phyloP scores from a whole-genome alignment of 1,140 invertebrate species.

The Dendroctonus ponderosae region DNA sequence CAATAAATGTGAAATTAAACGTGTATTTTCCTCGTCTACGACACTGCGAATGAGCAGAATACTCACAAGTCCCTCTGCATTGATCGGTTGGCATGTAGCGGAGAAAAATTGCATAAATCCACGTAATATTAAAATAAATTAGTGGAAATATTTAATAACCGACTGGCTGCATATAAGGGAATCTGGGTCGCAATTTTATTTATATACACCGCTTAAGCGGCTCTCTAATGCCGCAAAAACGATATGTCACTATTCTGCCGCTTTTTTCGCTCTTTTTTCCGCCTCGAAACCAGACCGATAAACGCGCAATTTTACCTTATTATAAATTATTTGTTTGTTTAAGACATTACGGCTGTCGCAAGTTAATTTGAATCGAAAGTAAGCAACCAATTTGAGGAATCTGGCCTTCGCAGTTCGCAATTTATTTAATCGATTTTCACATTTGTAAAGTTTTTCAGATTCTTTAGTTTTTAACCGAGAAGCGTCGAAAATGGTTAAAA shows the following conservation, averaged over 20 bases:
- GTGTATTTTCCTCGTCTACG: too few relatives aligned
- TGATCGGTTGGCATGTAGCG: not conserved
- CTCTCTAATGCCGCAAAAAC: conserved; percentile 31
- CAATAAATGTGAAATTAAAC: too few relatives aligned
- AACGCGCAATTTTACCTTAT: conserved; percentile 13
- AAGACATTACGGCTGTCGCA: not conserved
- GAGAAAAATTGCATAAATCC: conserved; percentile 21
- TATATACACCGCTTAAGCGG: conserved; percentile 10
- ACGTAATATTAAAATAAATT: conserved; percentile 26
- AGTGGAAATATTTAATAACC: conserved; percentile 27
- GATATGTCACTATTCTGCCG: conserved; percentile 27
- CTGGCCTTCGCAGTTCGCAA: too few relatives aligned
- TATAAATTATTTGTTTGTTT: conserved; percentile 28
- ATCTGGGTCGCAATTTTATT: conserved; percentile 24
- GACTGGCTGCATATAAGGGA: conserved; percentile 19
- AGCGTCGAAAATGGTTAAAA: too few relatives aligned
- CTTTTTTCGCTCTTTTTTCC: conserved; percentile 4
- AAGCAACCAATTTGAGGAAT: too few relatives aligned
- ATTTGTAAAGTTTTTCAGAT: too few relatives aligned
- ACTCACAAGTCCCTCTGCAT: too few relatives aligned
- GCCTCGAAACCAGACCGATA: conserved; percentile 10
- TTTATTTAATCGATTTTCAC: too few relatives aligned
- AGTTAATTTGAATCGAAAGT: too few relatives aligned
- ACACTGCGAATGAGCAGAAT: too few relatives aligned
- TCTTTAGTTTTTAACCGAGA: too few relatives aligned